Base-by-base conservation (phyloP, 2,797 vertebrate species). In the Epinephelus malabaricus region DNA sequence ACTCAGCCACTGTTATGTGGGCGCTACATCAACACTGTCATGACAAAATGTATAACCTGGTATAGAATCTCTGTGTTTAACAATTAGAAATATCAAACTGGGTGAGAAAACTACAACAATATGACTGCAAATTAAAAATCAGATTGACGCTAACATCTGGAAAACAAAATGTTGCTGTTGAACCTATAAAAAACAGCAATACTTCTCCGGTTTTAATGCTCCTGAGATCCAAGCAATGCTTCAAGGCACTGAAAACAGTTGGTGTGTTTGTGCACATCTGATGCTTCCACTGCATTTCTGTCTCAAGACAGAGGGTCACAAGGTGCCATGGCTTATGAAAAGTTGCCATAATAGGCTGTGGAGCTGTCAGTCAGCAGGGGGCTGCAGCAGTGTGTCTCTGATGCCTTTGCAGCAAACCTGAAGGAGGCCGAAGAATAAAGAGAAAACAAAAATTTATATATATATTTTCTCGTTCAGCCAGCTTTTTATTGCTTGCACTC, bases 361-460 rank as follows among this genome's bases (percentile, higher is more conserved):
- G 54, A 86, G 68, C 74, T 79, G 80, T 88, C 86, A 86, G 61
- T 90, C 83, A 88, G 53, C 30, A 34, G 14, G 40, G 73, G 76
- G 66, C 68, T 73, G 75, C 76, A 53, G 63, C 66, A 60, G 51
- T 56, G 50, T 55, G 49, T 67, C 45, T 70, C 65, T 70, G 73
- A 79, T 72, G 68, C 64, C 49, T 84, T 68, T 55, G 73, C 64
- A 67, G 73, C 61, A 83, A 81, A 86, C 86, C 84, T 88, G 53
- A 76, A 81, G 76, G 68, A 88, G 54, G 50, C 13, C 12, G 45
- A 56, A 64, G 69, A 76, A 80, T 40, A 81, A 80, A 80, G 65
- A 72, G 19, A 81, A 66, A 60, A 73, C 40, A 63, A 14, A 78
- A 68, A 81, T 49, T 34, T 38, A 58, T 46, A 54, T 63, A 38